Evolutionary conservation across 2,797 vertebrate genomes (phyloP).

Genomic region (Garrulus glandarius): DNA sequence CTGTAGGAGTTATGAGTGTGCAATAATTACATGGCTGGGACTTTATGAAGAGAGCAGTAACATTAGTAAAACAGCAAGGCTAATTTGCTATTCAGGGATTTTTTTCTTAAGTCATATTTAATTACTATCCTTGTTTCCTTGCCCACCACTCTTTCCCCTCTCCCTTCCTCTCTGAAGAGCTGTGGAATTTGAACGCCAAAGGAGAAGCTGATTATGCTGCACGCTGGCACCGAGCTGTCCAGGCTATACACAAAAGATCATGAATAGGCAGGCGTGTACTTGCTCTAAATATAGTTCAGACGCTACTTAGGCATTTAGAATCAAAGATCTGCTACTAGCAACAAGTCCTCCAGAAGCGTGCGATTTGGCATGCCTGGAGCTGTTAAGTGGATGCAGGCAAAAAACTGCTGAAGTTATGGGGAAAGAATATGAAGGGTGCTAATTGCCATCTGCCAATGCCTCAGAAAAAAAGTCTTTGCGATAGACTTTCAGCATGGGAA

Average conservation of each 20-base stretch:
- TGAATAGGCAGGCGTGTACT: conserved; percentile 67
- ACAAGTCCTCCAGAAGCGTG: conserved; percentile 69
- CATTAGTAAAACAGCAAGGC: conserved; percentile 27
- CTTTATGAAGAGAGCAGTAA: not conserved
- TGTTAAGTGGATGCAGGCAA: conserved; percentile 72
- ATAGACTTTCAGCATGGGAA: conserved; percentile 66
- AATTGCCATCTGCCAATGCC: conserved; percentile 71
- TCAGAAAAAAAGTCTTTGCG: conserved; percentile 38
- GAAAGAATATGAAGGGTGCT: conserved; percentile 66
- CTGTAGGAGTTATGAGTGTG: conserved; percentile 3
- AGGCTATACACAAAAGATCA: conserved; percentile 54
- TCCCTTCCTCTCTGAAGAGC: conserved; percentile 26
- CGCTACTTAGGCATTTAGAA: conserved; percentile 61
- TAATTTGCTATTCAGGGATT: conserved; percentile 46
- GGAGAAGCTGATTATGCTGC: conserved; percentile 42
- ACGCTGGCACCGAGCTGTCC: conserved; percentile 41
- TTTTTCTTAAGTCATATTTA: conserved; percentile 53
- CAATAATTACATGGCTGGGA: conserved; percentile 22
- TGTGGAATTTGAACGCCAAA: conserved; percentile 28
- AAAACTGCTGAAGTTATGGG: conserved; percentile 62
- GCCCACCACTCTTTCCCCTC: not conserved
- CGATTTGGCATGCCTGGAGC: conserved; percentile 69
- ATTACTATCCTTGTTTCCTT: conserved; percentile 43
- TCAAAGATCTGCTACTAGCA: conserved; percentile 69
- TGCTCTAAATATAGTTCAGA: conserved; percentile 72